Conservation (phyloP, 2,797 vertebrate species). For the Atherinosoma microstoma region DNA sequence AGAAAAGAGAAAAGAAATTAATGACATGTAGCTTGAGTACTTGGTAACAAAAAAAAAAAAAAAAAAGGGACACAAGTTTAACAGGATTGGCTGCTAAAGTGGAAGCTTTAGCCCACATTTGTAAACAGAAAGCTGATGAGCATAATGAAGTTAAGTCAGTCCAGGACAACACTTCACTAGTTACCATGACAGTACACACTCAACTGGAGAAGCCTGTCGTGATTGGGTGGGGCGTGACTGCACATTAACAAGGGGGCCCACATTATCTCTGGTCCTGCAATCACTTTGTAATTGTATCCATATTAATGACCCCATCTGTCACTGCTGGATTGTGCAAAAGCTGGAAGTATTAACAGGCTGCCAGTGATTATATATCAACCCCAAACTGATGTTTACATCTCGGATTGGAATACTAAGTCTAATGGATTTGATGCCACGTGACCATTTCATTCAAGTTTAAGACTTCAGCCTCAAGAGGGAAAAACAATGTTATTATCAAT, state of each 20-base stretch:
- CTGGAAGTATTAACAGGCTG: slow-evolving; percentile 39
- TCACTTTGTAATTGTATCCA: slow-evolving; percentile 59
- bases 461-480: slow-evolving; percentile 12
- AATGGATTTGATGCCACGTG: slow-evolving; percentile 25
- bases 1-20: slow-evolving; percentile 20
- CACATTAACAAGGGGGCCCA: slow-evolving; percentile 48
- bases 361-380: slow-evolving; percentile 46
- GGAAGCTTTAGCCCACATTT: slow-evolving; percentile 14
- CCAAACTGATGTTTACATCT: slow-evolving; percentile 67
- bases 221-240: slow-evolving; percentile 31
- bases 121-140: slow-evolving; percentile 46
- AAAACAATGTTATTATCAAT: slow-evolving; percentile 30
- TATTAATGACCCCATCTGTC: slow-evolving; percentile 76
- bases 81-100: slow-evolving; percentile 18
- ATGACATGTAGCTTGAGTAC: slow-evolving; percentile 31
- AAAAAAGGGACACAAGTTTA: slow-evolving; percentile 23
- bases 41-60: slow-evolving; percentile 12
- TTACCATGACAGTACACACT: slow-evolving; percentile 45
- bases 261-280: slow-evolving; percentile 44
- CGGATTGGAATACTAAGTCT: slow-evolving; percentile 50
- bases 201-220: slow-evolving; percentile 24
- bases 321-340: slow-evolving; percentile 35
- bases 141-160: slow-evolving; percentile 22
- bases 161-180: slow-evolving; percentile 44
- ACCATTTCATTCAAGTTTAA: slow-evolving; percentile 24